phyloP scores from a whole-genome alignment of 92 coral and sea anemone genomes.

The Siderastrea radians region DNA sequence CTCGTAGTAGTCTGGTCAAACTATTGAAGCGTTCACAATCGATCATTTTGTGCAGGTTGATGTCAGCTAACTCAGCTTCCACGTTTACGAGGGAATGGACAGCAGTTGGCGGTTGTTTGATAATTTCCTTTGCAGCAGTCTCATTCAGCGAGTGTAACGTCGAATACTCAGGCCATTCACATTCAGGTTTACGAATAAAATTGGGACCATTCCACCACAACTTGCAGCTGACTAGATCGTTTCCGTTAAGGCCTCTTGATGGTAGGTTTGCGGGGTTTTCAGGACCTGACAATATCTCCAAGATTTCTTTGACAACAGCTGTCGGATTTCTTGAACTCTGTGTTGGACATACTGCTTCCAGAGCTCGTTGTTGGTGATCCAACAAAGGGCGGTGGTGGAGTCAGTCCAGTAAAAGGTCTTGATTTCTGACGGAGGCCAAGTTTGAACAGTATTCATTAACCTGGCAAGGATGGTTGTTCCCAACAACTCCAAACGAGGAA shows the following conservation, averaged over 20 bases:
- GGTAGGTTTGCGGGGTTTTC: conserved; percentile 65
- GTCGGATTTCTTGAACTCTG: conserved; percentile 52
- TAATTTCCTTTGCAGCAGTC: conserved; percentile 17
- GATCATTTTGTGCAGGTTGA: not conserved
- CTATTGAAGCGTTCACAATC: conserved; percentile 34
- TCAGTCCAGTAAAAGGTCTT: conserved; percentile 59
- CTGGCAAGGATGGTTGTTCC: conserved; percentile 22
- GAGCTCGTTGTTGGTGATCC: conserved; percentile 40
- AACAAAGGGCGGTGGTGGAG: conserved; percentile 48
- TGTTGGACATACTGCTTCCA: conserved; percentile 64
- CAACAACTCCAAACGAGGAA: conserved; percentile 45
- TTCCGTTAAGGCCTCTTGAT: conserved; percentile 58
- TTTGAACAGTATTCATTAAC: no score
- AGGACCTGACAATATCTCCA: conserved; percentile 38
- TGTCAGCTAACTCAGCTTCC: not conserved
- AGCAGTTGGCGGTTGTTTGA: conserved; percentile 48
- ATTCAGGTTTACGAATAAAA: not conserved
- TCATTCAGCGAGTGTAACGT: conserved; percentile 9
- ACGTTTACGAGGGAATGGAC: conserved; percentile 42
- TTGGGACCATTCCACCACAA: conserved; percentile 48
- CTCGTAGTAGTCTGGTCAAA: conserved; percentile 39
- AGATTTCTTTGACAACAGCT: no score
- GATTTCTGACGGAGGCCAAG: not conserved
- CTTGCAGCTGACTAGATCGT: conserved; percentile 9
- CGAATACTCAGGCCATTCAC: conserved; percentile 55